Evolutionary conservation across 2,797 vertebrate genomes (phyloP).

Genomic region (Schizopygopsis malacanthus): DNA sequence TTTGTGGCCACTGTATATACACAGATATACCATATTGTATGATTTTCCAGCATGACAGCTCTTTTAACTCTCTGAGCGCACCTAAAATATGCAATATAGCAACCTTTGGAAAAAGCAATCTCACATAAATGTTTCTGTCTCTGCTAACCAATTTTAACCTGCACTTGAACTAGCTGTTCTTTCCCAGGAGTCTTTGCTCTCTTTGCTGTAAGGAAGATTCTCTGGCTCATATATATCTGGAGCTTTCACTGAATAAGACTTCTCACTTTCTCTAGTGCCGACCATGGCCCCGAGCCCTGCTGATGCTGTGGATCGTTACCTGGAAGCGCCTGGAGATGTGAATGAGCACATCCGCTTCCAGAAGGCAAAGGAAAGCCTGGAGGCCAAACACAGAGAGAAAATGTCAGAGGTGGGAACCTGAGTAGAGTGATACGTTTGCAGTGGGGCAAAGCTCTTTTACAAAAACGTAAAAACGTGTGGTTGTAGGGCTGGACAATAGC

Average conservation of each 20-base stretch:
- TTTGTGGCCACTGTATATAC: not conserved
- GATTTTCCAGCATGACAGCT: conserved; percentile 18
- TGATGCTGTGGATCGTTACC: conserved; percentile 92
- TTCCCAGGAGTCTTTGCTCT: not conserved
- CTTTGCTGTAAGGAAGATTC: not conserved
- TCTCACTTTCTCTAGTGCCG: conserved; percentile 81
- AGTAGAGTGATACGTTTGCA: not conserved
- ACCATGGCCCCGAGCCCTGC: conserved; percentile 93
- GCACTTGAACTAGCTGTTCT: conserved; percentile 18
- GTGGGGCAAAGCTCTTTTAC: not conserved
- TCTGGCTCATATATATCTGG: not conserved
- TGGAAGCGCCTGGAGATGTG: conserved; percentile 91
- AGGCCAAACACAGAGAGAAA: conserved; percentile 93
- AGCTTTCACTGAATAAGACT: conserved; percentile 28
- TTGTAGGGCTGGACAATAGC: not conserved
- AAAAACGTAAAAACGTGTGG: too few species aligned
- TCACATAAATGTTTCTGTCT: conserved; percentile 24
- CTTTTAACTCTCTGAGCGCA: not conserved
- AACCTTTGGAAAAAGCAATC: conserved; percentile 15
- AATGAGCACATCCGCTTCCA: conserved; percentile 94
- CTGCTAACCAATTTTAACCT: conserved; percentile 20
- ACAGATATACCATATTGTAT: not conserved
- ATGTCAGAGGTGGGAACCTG: conserved; percentile 88
- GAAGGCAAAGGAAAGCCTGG: conserved; percentile 95
- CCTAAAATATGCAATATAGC: not conserved